Base-by-base conservation (phyloP, 1,140 invertebrate genomes). In the Planococcus citri region DNA sequence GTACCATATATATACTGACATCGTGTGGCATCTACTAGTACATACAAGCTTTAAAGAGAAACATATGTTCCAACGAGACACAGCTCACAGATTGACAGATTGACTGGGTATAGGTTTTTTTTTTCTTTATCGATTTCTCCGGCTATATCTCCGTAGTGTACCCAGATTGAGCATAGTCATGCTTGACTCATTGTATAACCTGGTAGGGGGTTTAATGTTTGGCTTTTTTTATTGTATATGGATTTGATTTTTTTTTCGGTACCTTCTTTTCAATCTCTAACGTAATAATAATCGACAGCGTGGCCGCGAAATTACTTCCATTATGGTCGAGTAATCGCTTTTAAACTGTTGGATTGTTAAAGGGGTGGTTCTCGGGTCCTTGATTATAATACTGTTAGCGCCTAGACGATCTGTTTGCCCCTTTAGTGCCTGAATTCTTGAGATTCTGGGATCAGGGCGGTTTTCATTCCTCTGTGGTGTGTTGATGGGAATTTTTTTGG, bases 101-200 rank as follows among this genome's bases (percentile, higher is more conserved):
- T 64, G 60, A 64, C 60, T 64, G 20, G 60, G 60, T 64, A 64
- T n/a, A n/a, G n/a, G n/a, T n/a, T n/a, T n/a, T n/a, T n/a, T n/a
- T n/a, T 64, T 64, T 64, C 4, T 33, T 3, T 33, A 12, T 33
- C 4, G 29, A 33, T 33, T 12, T 33, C 29, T 33, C 29, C 3
- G 29, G 4, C 4, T 33, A 6, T 33, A 33, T 33, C 29, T n/a
- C n/a, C n/a, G n/a, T 20, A 4, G 17, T 20, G 41, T 51, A 51
- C 17, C 21, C 3, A 64, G 60, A 64, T 64, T 8, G 6, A 64
- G 60, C 60, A 64, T 14, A 64, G 60, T 64, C 60, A 64, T 64
- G 60, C 60, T 64, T 25, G 60, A 27, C 60, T 64, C 60, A 64
- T 64, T 64, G 60, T 64, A 64, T 12, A 22, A 64, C 60, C 22